Percentiles rank a stretch among this genome's conserved stretches.
Evolutionary conservation across 2,797 vertebrate species (phyloP).

Genomic region (Emydoidea blandingii): DNA sequence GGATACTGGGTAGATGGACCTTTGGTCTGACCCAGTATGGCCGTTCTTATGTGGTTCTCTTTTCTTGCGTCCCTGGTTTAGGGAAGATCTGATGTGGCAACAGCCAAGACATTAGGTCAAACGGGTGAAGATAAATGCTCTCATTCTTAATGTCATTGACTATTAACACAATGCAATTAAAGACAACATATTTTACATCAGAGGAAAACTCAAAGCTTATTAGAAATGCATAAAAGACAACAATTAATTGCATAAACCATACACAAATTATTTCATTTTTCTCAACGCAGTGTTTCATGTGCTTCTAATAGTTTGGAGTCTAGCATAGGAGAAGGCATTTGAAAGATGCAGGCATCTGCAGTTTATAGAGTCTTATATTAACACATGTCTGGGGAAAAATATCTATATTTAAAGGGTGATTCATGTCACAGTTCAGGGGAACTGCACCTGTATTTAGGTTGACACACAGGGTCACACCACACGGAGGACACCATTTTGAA

Average conservation of each 20-base stretch:
- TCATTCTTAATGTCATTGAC: not conserved
- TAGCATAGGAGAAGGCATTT: slow-evolving; percentile 15
- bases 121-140: slow-evolving; percentile 3
- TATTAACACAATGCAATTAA: slow-evolving; percentile 23
- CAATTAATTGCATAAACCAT: not conserved
- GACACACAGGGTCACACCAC: too few relatives aligned
- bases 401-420: not conserved
- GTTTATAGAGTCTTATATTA: not conserved
- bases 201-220: not conserved
- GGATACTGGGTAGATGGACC: too few relatives aligned
- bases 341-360: not conserved
- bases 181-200: slow-evolving; percentile 4
- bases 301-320: not conserved
- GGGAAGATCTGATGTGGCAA: slow-evolving; percentile 21
- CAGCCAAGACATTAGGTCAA: slow-evolving; percentile 8
- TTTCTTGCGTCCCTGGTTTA: not conserved
- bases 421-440: not conserved
- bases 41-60: not conserved
- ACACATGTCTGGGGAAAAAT: slow-evolving; percentile 6
- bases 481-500: too few relatives aligned
- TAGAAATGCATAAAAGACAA: slow-evolving; percentile 22
- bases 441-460: too few relatives aligned
- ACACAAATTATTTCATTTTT: not conserved
- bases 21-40: too few relatives aligned
- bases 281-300: not conserved